Evolutionary conservation across 2,888 invertebrate species (phyloP).

Genomic region (Tiphia femorata): DNA sequence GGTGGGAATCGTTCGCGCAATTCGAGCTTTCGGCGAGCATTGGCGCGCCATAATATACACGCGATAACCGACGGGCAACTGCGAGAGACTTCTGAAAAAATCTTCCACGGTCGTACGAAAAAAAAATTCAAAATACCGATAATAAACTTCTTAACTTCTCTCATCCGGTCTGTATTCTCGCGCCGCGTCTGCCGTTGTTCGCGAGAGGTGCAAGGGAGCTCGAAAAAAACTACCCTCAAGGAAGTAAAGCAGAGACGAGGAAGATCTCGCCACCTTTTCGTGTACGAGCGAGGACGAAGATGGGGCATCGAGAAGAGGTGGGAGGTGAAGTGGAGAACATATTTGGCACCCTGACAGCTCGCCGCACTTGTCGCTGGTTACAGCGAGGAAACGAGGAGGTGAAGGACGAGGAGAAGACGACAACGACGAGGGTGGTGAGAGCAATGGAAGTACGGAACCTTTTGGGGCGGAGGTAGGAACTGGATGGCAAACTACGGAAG

Average conservation of each 20-base stretch:
- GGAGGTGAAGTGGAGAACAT: constrained; percentile 28
- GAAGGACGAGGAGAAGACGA: constrained; percentile 6
- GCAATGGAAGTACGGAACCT: constrained; percentile 7
- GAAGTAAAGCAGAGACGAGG: neutral
- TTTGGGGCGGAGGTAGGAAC: constrained; percentile 3
- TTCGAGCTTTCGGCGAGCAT: too few species aligned
- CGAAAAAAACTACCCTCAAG: neutral
- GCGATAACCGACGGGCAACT: too few species aligned
- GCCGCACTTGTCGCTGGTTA: constrained; percentile 35
- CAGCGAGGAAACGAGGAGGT: constrained; percentile 18
- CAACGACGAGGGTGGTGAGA: neutral
- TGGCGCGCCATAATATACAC: too few species aligned
- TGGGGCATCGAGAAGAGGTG: constrained; percentile 17
- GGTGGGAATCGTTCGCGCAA: too few species aligned
- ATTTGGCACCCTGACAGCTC: constrained; percentile 47
- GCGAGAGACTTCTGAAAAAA: too few species aligned
- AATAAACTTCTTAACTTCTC: too few species aligned
- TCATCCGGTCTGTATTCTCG: neutral
- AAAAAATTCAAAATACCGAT: too few species aligned
- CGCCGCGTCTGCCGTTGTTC: neutral
- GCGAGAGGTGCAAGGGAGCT: neutral
- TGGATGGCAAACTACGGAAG: constrained; percentile 18
- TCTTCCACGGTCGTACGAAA: too few species aligned
- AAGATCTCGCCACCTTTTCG: too few species aligned
- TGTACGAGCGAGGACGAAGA: neutral